Evolutionary conservation across 2,797 vertebrate species (phyloP).

Genomic region (Menidia menidia): DNA sequence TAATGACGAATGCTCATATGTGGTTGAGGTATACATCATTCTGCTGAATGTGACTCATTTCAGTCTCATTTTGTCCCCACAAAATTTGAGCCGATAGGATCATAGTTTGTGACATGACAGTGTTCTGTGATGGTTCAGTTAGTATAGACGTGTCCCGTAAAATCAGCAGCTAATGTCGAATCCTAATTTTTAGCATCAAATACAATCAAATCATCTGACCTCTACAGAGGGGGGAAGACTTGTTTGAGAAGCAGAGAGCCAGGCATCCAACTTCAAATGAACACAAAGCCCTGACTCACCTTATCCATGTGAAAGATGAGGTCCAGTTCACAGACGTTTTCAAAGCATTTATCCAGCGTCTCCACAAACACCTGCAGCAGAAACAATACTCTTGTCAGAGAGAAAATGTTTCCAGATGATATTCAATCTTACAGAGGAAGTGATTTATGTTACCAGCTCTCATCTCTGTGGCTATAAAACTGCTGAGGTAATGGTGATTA

Average conservation of each 20-base stretch:
- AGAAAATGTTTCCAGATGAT: background rate
- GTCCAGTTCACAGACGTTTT: constrained; percentile 98
- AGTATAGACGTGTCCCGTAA: too few relatives aligned
- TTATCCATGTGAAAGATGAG: constrained; percentile 99
- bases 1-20: too few relatives aligned
- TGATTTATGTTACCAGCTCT: too few relatives aligned
- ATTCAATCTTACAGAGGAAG: background rate
- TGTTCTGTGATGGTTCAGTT: too few relatives aligned
- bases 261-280: background rate
- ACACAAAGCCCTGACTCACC: constrained; percentile 74
- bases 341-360: constrained; percentile 98
- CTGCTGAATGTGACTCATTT: too few relatives aligned
- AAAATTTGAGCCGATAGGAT: too few relatives aligned
- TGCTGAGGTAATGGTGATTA: background rate
- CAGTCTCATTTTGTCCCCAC: too few relatives aligned
- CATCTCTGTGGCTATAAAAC: too few relatives aligned
- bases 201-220: background rate
- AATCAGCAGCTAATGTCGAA: too few relatives aligned
- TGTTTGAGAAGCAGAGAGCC: background rate
- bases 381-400: background rate
- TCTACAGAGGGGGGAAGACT: background rate
- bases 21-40: too few relatives aligned
- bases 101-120: too few relatives aligned
- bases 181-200: too few relatives aligned
- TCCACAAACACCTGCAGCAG: constrained; percentile 93